phyloP scores from a whole-genome alignment of 2,113 vertebrate genomes.

The Platanista minor region DNA sequence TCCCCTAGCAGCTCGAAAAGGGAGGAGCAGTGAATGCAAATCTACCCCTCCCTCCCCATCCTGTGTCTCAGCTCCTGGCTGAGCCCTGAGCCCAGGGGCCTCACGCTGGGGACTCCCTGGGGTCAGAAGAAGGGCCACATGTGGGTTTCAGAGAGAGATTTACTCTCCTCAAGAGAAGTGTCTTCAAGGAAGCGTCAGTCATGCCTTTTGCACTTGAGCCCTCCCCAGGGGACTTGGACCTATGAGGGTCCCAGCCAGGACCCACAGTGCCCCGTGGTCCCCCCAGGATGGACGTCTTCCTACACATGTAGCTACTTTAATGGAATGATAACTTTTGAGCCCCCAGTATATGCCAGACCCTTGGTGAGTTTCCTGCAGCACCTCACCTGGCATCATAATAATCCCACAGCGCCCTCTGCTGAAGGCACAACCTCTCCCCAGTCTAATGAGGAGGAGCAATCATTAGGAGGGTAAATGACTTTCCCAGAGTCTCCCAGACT shows the following conservation, averaged over 20 bases:
- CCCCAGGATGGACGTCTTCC: too few relatives aligned
- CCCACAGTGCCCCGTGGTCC: neutral
- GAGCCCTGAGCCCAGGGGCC: neutral
- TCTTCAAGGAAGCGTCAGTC: too few relatives aligned
- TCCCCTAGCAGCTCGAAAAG: neutral
- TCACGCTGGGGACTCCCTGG: neutral
- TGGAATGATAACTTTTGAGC: neutral
- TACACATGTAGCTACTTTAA: rapidly evolving
- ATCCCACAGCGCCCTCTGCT: neutral
- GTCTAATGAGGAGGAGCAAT: rapidly evolving
- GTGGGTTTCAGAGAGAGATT: neutral
- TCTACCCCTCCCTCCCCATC: rapidly evolving
- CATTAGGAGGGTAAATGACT: neutral
- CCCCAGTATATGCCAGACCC: rapidly evolving
- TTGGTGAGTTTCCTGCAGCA: neutral
- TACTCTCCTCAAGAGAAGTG: too few relatives aligned
- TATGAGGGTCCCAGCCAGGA: rapidly evolving
- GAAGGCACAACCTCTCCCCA: rapidly evolving
- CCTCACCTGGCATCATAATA: too few relatives aligned
- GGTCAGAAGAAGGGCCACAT: neutral
- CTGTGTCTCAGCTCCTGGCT: neutral
- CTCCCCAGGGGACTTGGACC: neutral
- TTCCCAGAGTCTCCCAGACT: neutral
- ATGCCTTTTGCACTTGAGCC: too few relatives aligned
- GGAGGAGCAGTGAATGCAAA: neutral